Percentiles rank a stretch among this genome's conserved stretches.
These are phyloP conservation scores for Philereme transversata DNA, from an alignment of 2,888 invertebrate genomes.

Conservation along the genomic window DNA sequence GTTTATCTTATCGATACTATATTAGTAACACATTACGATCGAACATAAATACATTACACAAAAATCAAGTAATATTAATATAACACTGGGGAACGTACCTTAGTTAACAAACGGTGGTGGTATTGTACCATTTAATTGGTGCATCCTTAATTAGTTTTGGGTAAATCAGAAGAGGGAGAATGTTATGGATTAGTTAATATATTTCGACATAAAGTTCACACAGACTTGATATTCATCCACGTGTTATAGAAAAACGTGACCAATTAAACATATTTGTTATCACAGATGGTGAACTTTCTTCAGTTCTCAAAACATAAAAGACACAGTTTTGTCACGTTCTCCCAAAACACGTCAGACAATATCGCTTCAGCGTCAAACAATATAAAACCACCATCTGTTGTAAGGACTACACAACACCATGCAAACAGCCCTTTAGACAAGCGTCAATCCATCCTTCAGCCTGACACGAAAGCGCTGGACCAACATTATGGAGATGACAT, in stretches of 20 bases:
- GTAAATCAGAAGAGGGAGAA: slow-evolving; percentile 82
- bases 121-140: slow-evolving; percentile 80
- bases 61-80: slow-evolving; percentile 59
- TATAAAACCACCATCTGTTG: slow-evolving; percentile 72
- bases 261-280: not conserved
- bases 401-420: slow-evolving; percentile 73
- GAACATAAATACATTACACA: slow-evolving; percentile 71
- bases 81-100: slow-evolving; percentile 80
- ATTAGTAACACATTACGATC: slow-evolving; percentile 71
- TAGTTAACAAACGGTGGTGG: slow-evolving; percentile 79
- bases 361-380: slow-evolving; percentile 54
- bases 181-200: slow-evolving; percentile 82
- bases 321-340: slow-evolving; percentile 49
- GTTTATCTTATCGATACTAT: slow-evolving; percentile 56
- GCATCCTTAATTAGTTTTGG: slow-evolving; percentile 83
- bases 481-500: not conserved
- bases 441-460: slow-evolving; percentile 17
- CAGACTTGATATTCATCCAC: slow-evolving; percentile 50
- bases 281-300: not conserved
- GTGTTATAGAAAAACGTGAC: slow-evolving; percentile 62
- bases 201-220: slow-evolving; percentile 64
- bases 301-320: slow-evolving; percentile 1
- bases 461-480: slow-evolving; percentile 3
- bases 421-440: slow-evolving; percentile 62
- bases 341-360: slow-evolving; percentile 55